Base-by-base conservation (phyloP, 1,140 invertebrate genomes). In the Atta colombica region DNA sequence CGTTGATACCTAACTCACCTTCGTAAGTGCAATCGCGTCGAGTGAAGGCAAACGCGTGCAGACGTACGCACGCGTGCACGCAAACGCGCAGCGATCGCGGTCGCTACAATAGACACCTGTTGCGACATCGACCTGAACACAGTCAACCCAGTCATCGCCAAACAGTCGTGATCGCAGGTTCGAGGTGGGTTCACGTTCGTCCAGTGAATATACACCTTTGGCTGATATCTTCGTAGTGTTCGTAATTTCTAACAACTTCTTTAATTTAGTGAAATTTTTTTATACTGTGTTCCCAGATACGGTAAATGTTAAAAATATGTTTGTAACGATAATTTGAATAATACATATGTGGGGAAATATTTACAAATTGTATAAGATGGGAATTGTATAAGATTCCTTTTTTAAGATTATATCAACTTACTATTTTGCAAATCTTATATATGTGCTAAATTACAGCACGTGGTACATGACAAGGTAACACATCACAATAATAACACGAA, bases 41-140 rank as follows among this genome's bases (percentile, higher is more conserved):
- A 77, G 74, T 45, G 78, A 88, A 84, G 45, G 60, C 55, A 80
- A 61, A 28, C 87, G 87, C 87, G 61, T 18, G 68, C 18, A 14
- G 14, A 51, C 14, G 49, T 4, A 51, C 55, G 55, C 6, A 28
- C n/a, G 28, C 16, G 51, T 10, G 69, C 31, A 31, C n/a, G 35
- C 35, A 45, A 14, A 14, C 21, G 14, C 12, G 28, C 5, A 8
- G 2, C 4, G 45, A 51, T 69, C 53, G 71, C 25, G 28, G 51
- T 12, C 55, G 58, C 25, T 35, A 51, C 39, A 21, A 63, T 28
- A 69, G 72, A 75, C 78, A 90, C 88, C 77, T 89, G 89, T 90
- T 89, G 86, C 66, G 6, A 12, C 89, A 16, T 45, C 53, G 21
- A 69, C 14, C 28, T 80, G 58, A 31, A 14, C 28, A 14, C 49